Percentiles rank a stretch among this genome's conserved stretches.
These are phyloP conservation scores for Margaritifera margaritifera DNA, from an alignment of 2,888 invertebrate genomes.

Conservation along the genomic window DNA sequence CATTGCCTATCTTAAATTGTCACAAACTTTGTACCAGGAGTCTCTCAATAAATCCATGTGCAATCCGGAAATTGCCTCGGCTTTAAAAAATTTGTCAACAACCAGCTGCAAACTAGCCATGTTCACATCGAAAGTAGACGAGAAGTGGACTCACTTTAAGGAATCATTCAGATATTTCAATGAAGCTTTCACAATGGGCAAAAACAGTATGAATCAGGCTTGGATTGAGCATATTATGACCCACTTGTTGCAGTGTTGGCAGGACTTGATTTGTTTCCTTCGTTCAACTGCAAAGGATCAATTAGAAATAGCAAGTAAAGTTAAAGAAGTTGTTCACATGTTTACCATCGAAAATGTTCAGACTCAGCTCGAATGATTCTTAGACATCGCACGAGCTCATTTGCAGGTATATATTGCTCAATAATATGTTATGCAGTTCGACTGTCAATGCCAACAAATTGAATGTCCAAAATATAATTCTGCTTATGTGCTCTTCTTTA, in stretches of 20 bases:
- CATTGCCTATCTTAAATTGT: too few relatives aligned
- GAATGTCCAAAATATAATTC: too few relatives aligned
- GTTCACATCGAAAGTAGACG: neutral
- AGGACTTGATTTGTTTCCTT: conserved; percentile 7
- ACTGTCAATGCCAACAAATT: too few relatives aligned
- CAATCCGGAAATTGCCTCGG: conserved; percentile 8
- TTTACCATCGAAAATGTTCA: conserved; percentile 3
- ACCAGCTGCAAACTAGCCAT: conserved; percentile 17
- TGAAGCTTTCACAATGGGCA: conserved; percentile 5
- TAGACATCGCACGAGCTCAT: conserved; percentile 8
- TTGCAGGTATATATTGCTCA: conserved; percentile 18
- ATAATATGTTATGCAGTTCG: too few relatives aligned
- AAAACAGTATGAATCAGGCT: neutral
- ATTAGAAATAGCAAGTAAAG: neutral
- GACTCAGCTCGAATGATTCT: conserved; percentile 9
- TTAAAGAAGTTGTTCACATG: neutral
- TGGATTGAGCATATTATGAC: conserved; percentile 12
- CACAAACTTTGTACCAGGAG: too few relatives aligned
- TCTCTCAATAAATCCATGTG: too few relatives aligned
- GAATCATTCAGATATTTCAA: conserved; percentile 24
- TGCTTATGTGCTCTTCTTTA: too few relatives aligned
- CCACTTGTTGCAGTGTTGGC: conserved; percentile 10
- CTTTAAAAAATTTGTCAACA: conserved; percentile 23
- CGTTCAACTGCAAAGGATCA: neutral
- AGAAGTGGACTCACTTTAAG: conserved; percentile 13